Evolutionary conservation across 1,140 invertebrate species (phyloP).

Genomic region (Lordiphosa mommai): DNA sequence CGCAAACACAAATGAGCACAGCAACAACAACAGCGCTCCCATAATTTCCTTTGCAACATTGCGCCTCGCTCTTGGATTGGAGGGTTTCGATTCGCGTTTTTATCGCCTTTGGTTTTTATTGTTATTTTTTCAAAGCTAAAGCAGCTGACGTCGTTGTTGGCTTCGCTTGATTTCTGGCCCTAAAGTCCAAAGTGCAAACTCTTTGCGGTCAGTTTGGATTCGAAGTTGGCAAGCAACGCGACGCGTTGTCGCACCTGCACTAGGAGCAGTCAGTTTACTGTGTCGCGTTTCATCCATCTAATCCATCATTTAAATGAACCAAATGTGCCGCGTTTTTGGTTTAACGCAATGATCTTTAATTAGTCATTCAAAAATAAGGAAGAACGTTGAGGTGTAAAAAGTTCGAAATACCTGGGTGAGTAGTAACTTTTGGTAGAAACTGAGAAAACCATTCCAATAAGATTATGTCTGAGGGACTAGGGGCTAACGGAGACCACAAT

Average conservation of each 20-base stretch:
- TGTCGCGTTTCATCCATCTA: not conserved
- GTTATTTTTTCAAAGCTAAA: conserved; percentile 55
- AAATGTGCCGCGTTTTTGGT: too few species aligned
- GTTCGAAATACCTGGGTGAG: too few species aligned
- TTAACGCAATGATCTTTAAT: too few species aligned
- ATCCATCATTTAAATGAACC: not conserved
- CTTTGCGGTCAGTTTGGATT: conserved; percentile 75
- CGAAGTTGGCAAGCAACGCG: conserved; percentile 66
- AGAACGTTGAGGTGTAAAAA: too few species aligned
- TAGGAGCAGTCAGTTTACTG: not conserved
- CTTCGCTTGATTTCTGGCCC: conserved; percentile 34
- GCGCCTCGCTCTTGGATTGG: conserved; percentile 29
- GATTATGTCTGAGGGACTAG: too few species aligned
- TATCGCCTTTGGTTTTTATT: conserved; percentile 26
- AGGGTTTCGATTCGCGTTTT: conserved; percentile 19
- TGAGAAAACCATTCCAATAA: too few species aligned
- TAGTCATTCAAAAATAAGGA: too few species aligned
- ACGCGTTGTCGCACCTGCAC: conserved; percentile 45
- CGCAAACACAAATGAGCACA: conserved; percentile 71
- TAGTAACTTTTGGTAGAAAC: too few species aligned
- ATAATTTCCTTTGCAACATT: conserved; percentile 71
- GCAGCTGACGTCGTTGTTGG: conserved; percentile 50
- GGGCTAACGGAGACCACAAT: too few species aligned
- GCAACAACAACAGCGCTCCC: conserved; percentile 27
- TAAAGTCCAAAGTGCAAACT: conserved; percentile 73